phyloP scores from a whole-genome alignment of 1,140 invertebrate species.

The Polyergus mexicanus region DNA sequence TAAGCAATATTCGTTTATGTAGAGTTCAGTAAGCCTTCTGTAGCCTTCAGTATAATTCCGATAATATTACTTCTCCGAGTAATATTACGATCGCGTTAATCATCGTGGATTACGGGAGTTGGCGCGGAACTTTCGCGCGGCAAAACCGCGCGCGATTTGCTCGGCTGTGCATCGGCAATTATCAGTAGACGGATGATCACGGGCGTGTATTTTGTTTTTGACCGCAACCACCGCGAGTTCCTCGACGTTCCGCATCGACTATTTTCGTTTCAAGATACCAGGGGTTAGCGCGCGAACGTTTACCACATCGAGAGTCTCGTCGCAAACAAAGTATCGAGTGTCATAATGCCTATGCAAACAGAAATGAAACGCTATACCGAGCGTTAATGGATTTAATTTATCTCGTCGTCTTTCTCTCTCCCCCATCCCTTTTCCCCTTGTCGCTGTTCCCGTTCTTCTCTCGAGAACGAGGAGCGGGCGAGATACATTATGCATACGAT shows the following conservation, averaged over 20 bases:
- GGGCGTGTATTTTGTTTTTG: conserved; percentile 37
- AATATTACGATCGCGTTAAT: conserved; percentile 28
- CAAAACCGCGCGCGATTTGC: background rate
- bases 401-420: background rate
- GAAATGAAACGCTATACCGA: conserved; percentile 81
- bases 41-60: conserved; percentile 6
- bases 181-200: conserved; percentile 25
- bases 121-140: conserved; percentile 2
- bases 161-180: conserved; percentile 17
- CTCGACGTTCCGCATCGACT: background rate
- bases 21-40: background rate
- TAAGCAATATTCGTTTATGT: background rate
- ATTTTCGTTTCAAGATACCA: conserved; percentile 46
- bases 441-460: background rate
- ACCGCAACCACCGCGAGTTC: conserved; percentile 29
- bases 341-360: conserved; percentile 84
- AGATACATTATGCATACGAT: conserved; percentile 1
- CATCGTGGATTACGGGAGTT: conserved; percentile 1
- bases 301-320: conserved; percentile 67
- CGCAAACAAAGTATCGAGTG: conserved; percentile 79
- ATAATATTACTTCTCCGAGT: background rate
- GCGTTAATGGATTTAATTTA: conserved; percentile 84
- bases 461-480: background rate
- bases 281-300: conserved; percentile 13
- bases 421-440: background rate